Evolutionary conservation across 1,140 invertebrate species (phyloP).

Genomic region (Asobara japonica): DNA sequence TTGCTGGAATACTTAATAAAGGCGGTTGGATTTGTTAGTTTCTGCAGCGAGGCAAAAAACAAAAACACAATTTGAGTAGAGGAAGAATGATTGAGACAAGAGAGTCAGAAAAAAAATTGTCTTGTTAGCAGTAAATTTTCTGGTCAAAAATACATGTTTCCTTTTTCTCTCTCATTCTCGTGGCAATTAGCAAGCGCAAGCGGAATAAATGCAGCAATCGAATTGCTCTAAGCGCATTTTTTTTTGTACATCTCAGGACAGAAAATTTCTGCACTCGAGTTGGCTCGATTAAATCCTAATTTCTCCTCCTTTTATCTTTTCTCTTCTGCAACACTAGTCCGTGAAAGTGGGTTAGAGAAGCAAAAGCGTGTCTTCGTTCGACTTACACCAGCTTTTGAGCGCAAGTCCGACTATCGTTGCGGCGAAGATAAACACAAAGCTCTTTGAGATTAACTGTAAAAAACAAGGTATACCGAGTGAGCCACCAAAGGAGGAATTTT

Average conservation of each 20-base stretch:
- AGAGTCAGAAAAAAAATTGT: too few species aligned
- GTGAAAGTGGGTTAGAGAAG: background rate
- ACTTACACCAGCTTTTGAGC: background rate
- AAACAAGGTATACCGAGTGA: background rate
- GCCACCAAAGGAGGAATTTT: background rate
- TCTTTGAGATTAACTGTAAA: background rate
- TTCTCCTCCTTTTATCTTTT: background rate
- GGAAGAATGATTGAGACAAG: too few species aligned
- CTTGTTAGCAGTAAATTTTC: too few species aligned
- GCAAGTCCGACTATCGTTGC: background rate
- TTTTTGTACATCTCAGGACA: background rate
- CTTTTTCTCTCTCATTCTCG: background rate
- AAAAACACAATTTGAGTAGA: too few species aligned
- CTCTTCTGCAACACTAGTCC: background rate
- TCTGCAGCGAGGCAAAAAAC: too few species aligned
- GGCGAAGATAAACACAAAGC: constrained; percentile 2
- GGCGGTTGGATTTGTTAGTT: too few species aligned
- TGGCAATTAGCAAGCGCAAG: background rate
- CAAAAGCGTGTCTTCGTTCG: background rate
- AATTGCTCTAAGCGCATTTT: background rate
- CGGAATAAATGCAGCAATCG: background rate
- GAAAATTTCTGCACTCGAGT: background rate
- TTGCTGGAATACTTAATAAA: too few species aligned
- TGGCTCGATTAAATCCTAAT: background rate
- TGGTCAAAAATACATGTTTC: background rate